phyloP scores from a whole-genome alignment of 2,113 vertebrate species.

The Rattus norvegicus region DNA sequence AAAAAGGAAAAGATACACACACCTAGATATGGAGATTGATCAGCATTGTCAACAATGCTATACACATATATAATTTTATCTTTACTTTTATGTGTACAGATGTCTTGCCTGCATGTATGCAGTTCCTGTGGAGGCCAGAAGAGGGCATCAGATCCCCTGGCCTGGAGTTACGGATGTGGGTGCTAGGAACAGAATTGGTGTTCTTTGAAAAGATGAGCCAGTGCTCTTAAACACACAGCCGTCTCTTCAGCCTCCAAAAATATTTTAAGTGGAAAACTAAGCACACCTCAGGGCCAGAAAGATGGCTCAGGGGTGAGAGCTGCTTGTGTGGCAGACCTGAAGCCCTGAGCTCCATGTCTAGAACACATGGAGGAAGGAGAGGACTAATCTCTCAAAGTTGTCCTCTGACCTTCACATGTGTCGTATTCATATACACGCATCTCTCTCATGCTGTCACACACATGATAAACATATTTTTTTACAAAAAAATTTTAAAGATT shows the following conservation, averaged over 20 bases:
- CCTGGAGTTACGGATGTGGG: neutral
- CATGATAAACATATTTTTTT: neutral
- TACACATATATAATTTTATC: no score
- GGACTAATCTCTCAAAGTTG: neutral
- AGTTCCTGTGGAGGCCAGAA: neutral
- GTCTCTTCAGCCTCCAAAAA: neutral
- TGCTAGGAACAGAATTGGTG: neutral
- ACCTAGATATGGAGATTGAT: no score
- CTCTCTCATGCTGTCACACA: neutral
- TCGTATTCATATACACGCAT: neutral
- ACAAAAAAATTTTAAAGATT: no score
- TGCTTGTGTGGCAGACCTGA: neutral
- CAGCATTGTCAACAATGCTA: no score
- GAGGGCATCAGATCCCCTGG: neutral
- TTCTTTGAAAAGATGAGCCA: neutral
- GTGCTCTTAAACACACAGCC: neutral
- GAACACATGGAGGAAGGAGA: neutral
- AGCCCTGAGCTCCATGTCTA: neutral
- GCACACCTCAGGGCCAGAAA: neutral
- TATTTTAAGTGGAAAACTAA: neutral
- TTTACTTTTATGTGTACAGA: no score
- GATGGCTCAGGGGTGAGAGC: neutral
- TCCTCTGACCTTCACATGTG: neutral
- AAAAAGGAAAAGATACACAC: no score
- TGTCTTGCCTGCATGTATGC: neutral